These are phyloP conservation scores for Drosophila formosana DNA, from an alignment of 2,888 invertebrate species.

Conservation along the genomic window DNA sequence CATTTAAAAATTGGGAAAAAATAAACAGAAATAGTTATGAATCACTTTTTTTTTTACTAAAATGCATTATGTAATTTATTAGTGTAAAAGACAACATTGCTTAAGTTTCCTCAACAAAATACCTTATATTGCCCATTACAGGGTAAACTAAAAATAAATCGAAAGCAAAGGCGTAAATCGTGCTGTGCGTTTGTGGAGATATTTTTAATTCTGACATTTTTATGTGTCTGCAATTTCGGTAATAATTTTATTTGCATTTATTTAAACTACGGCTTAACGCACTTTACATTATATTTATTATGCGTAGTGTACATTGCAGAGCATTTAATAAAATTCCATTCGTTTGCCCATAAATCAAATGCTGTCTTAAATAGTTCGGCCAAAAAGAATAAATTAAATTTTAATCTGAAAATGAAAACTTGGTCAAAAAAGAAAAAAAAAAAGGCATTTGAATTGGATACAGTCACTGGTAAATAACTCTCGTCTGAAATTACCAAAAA, in stretches of 20 bases:
- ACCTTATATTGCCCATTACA: background rate
- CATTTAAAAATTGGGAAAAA: background rate
- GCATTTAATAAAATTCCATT: constrained; percentile 17
- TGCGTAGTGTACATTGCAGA: background rate
- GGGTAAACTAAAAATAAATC: background rate
- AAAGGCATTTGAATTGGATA: constrained; percentile 22
- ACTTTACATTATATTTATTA: background rate
- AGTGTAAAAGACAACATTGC: too few relatives aligned
- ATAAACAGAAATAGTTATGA: background rate
- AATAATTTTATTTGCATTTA: background rate
- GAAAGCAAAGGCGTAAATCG: background rate
- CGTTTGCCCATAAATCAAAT: constrained; percentile 26
- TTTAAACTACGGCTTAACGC: background rate
- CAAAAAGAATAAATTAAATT: constrained; percentile 42
- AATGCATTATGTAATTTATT: too few relatives aligned
- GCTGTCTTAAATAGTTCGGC: constrained; percentile 34
- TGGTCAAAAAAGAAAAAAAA: background rate
- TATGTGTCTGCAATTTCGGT: background rate
- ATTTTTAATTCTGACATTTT: background rate
- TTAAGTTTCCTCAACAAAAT: too few relatives aligned
- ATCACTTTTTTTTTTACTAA: too few relatives aligned
- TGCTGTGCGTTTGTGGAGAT: background rate
- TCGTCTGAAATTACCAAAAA: constrained; percentile 26
- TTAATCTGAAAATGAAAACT: constrained; percentile 10
- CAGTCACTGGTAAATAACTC: constrained; percentile 26